Conservation (phyloP, 2,888 invertebrate species). For the Euzetes globulus region DNA sequence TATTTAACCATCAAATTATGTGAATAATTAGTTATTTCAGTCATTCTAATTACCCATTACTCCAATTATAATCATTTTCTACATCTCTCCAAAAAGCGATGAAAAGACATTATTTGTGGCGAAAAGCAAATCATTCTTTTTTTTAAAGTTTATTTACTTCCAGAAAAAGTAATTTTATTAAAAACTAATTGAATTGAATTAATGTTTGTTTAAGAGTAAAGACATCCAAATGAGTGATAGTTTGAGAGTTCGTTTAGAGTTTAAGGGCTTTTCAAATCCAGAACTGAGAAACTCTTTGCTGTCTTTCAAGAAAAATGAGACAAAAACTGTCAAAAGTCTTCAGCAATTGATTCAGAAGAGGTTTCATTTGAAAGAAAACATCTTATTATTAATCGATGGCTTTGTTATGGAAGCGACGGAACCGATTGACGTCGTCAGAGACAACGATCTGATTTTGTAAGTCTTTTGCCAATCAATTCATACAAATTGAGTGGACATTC, state of each 20-base stretch:
- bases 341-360: background rate
- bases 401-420: slow-evolving; percentile 15
- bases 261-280: background rate
- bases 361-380: background rate
- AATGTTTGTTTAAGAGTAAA: no score
- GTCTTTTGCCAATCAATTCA: background rate
- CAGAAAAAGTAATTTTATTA: no score
- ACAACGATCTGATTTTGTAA: slow-evolving; percentile 22
- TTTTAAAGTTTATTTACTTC: no score
- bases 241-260: slow-evolving; percentile 1
- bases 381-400: background rate
- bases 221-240: slow-evolving; percentile 6
- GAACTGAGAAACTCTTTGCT: background rate
- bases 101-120: no score
- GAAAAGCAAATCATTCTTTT: no score
- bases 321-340: slow-evolving; percentile 13
- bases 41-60: no score
- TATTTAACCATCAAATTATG: no score
- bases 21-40: no score
- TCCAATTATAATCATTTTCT: no score
- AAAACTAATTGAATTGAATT: no score
- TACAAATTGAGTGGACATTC: background rate
- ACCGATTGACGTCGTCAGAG: slow-evolving; percentile 1
- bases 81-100: no score
- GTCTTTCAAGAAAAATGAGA: background rate